Conservation (phyloP, 2,797 vertebrate genomes). For the Alcedo quadribrachys region DNA sequence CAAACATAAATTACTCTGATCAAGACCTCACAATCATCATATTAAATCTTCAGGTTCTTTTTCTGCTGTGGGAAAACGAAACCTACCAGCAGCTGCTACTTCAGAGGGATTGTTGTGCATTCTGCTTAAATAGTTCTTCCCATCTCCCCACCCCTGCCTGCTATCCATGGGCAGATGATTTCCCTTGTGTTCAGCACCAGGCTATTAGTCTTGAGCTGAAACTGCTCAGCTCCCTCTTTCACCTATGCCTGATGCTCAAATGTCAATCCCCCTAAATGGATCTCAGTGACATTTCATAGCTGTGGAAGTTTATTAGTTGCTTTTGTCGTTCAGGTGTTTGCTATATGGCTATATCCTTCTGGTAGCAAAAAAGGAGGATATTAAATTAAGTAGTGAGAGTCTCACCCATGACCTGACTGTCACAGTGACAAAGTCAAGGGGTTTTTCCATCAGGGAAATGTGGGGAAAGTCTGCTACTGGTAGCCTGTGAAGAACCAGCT, state of each 20-base stretch:
- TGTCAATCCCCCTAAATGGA: background rate
- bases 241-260: background rate
- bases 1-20: background rate
- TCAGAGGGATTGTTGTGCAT: background rate
- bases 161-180: background rate
- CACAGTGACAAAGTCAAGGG: background rate
- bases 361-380: background rate
- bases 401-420: background rate
- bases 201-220: background rate
- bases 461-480: background rate
- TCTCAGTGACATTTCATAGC: background rate
- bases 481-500: background rate
- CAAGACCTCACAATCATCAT: background rate
- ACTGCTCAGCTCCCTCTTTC: background rate
- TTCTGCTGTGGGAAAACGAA: background rate
- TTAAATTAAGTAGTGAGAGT: background rate
- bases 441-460: background rate
- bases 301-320: background rate
- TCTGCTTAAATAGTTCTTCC: background rate
- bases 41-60: background rate
- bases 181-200: background rate
- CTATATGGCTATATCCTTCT: fast-evolving
- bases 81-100: background rate
- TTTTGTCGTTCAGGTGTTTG: background rate
- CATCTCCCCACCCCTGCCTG: background rate